Evolutionary conservation across 2,113 vertebrate species (phyloP), one percentile per base, ranked within the genome.

Genomic region (Tachycineta bicolor): DNA sequence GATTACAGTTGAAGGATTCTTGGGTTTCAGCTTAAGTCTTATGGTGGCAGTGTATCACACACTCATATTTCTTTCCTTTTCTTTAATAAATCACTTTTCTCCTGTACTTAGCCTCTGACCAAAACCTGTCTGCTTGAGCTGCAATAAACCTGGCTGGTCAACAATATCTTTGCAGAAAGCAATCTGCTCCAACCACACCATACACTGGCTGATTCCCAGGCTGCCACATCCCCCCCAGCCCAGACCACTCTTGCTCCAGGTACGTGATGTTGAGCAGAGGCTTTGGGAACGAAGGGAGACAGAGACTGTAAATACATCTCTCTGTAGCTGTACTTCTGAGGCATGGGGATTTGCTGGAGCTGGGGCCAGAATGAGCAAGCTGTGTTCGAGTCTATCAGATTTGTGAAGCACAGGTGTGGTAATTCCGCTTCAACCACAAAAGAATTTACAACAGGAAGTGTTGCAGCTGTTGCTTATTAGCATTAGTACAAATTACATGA

Each of bases 391-490:
- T 75, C 56, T 65, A 83, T 94, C 47, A 5, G 90, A 79, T 94
- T 84, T 96, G 97, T 77, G 86, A 92, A 91, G 96, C 87, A 96
- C 94, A 37, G 93, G 95, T 96, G 97, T 74, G 96, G 95, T 93
- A 95, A 97, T 95, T 94, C 94, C 53, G 1, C 96, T 88, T 93
- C 90, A 96, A 94, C 97, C 97, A 95, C 97, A 95, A 65, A 97
- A 97, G 97, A 97, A 98, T 97, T 95, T 92, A 86, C 96, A 94
- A 90, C 94, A 97, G 98, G 97, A 98, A 98, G 96, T 59, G 19
- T 79, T 92, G 92, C 98, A 98, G 97, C 97, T 98, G 98, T 95
- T 97, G 95, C 97, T 97, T 95, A 97, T 98, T 98, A 98, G 93
- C 97, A 96, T 98, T 97, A 97, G 96, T 75, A 95, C 95, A 96